Percentiles rank a stretch among this genome's conserved stretches.
phyloP scores from a whole-genome alignment of 2,797 vertebrate genomes.

The Neosilurus mollespiculum region DNA sequence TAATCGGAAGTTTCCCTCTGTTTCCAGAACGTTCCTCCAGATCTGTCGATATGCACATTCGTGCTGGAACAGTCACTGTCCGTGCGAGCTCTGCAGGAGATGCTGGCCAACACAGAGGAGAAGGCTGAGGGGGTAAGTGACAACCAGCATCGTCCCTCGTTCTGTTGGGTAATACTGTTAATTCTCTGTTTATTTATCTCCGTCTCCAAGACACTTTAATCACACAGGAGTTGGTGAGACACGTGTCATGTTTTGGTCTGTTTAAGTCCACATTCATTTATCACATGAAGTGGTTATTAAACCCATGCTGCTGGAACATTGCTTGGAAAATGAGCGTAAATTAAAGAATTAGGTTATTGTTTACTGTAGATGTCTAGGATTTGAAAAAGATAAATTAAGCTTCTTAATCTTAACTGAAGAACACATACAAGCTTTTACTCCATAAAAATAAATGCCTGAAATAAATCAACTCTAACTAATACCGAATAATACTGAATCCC shows the following conservation, averaged over 20 bases:
- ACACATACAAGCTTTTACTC: neutral
- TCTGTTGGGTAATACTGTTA: neutral
- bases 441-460: neutral
- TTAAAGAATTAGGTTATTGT: no score
- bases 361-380: neutral
- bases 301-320: neutral
- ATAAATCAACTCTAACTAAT: no score
- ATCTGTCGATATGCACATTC: slow-evolving; percentile 95
- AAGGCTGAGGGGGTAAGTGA: slow-evolving; percentile 89
- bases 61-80: slow-evolving; percentile 94
- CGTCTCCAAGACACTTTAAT: neutral
- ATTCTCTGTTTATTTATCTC: neutral
- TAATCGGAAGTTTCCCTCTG: neutral
- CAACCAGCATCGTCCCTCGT: neutral
- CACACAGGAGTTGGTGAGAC: neutral
- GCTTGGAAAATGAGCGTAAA: no score
- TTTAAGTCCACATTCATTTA: neutral
- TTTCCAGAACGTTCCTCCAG: slow-evolving; percentile 92
- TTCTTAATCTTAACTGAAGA: neutral
- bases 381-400: neutral
- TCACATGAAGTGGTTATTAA: neutral
- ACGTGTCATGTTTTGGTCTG: neutral
- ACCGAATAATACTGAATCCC: no score
- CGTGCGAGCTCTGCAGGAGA: slow-evolving; percentile 77
- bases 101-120: slow-evolving; percentile 70